Evolutionary conservation across 2,888 invertebrate species (phyloP).

Genomic region (Apomyelois bistriatella): DNA sequence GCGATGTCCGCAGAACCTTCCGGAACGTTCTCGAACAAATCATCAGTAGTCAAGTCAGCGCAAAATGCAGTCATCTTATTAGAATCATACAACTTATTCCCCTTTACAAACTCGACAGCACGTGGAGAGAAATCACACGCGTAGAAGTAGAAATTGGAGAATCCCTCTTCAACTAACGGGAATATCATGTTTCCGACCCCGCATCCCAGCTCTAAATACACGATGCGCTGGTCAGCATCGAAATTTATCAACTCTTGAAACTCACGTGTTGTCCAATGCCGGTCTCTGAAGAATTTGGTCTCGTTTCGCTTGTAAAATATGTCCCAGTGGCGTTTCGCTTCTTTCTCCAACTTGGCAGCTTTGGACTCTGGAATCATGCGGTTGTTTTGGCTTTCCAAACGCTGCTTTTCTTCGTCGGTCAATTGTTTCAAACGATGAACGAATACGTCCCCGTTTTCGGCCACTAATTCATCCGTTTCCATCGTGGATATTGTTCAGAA

Average conservation of each 20-base stretch:
- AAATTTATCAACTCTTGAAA: conserved; percentile 88
- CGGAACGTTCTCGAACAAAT: conserved; percentile 79
- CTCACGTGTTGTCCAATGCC: conserved; percentile 98
- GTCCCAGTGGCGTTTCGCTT: conserved; percentile 96
- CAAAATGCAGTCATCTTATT: conserved; percentile 87
- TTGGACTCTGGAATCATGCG: conserved; percentile 82
- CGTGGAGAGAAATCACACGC: conserved; percentile 96
- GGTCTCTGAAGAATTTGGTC: conserved; percentile 95
- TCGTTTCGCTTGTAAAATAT: conserved; percentile 97
- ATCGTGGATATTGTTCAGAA: conserved; percentile 32
- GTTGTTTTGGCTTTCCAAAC: conserved; percentile 83
- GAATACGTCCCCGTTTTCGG: conserved; percentile 45
- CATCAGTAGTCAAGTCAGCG: conserved; percentile 88
- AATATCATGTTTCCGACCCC: conserved; percentile 98
- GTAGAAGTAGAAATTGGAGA: conserved; percentile 82
- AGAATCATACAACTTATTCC: conserved; percentile 82
- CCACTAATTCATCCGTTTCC: conserved; percentile 51
- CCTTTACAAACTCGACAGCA: conserved; percentile 92
- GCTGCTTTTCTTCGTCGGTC: conserved; percentile 80
- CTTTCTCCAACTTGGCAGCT: conserved; percentile 87
- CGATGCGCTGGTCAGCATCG: conserved; percentile 76
- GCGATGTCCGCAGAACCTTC: conserved; percentile 85
- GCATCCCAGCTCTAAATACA: conserved; percentile 92
- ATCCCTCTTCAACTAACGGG: conserved; percentile 91
- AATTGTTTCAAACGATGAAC: conserved; percentile 71